Evolutionary conservation across 2,888 invertebrate genomes (phyloP), one percentile per base, ranked within the genome.

Genomic region (Drosophila silvestris): DNA sequence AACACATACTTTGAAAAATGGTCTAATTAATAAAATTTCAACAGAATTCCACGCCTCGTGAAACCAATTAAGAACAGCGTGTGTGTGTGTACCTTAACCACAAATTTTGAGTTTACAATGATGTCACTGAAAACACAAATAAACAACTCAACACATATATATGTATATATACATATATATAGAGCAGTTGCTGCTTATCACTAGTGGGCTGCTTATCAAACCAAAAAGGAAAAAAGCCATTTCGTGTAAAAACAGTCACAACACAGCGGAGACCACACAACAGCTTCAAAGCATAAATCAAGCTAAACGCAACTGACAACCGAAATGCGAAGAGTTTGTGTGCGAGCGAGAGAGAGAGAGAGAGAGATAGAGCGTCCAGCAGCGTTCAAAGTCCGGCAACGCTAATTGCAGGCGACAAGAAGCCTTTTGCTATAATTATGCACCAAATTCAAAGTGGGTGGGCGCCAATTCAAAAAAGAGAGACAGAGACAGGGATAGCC

Each of bases 381-480:
- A 44, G 28, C 28, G 51, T 47, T 26, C 26, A 47, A 47, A 69
- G 74, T 83, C 81, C 81, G 77, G 64, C 71, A 72, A 65, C 73
- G 70, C 59, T 79, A 85, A 85, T 89, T 85, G 85, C 77, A 61
- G 82, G 72, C 82, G 85, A 89, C 90, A 74, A 71, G 70, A 76
- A 90, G 78, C 80, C 89, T 83, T 72, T 86, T 81, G 89, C 82
- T 89, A 80, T 81, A 90, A 84, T 88, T 90, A 86, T 78, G 89
- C 47, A 47, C 26, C 26, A 5, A 57, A 39, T 73, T 54, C 88
- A 61, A 80, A 83, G 90, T 89, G 89, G 88, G 88, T 89, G 88
- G 88, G 91, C 91, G 85, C 80, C 77, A 63, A 73, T 65, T 30
- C 56, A 61, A 59, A 50, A 47, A 33, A 39, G 60, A 33, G 56